Evolutionary conservation across 2,797 vertebrate genomes (phyloP).

Genomic region (Semaprochilodus insignis): DNA sequence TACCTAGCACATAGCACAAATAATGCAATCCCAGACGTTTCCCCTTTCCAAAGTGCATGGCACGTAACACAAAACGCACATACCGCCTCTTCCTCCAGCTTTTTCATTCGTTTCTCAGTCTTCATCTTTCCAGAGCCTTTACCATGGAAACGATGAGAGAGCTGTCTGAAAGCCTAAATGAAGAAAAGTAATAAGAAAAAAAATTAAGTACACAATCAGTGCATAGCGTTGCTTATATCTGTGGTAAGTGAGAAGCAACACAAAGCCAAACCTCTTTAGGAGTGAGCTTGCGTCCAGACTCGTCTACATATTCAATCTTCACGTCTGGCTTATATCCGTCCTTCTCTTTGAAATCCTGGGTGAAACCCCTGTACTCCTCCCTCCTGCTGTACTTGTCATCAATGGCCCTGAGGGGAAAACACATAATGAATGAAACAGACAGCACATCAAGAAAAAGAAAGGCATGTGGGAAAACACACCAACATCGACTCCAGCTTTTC

Average conservation of each 20-base stretch:
- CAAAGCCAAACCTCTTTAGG: constrained; percentile 84
- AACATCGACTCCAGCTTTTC: no score
- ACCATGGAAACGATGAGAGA: constrained; percentile 92
- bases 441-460: neutral
- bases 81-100: constrained; percentile 90
- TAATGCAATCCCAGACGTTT: no score
- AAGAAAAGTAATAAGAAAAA: neutral
- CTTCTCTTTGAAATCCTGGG: constrained; percentile 95
- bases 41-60: neutral
- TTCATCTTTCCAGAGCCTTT: constrained; percentile 97
- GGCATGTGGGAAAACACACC: neutral
- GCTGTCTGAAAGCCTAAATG: constrained; percentile 87
- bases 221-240: neutral
- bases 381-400: constrained; percentile 93
- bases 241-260: neutral
- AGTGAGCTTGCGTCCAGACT: constrained; percentile 89
- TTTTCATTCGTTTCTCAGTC: constrained; percentile 94
- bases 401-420: constrained; percentile 77
- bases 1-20: neutral
- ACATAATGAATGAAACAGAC: neutral
- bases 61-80: constrained; percentile 43
- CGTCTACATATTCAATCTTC: constrained; percentile 94
- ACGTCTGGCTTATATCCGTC: constrained; percentile 88
- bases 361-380: constrained; percentile 94
- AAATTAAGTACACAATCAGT: neutral